A percentile compares a stretch with the other conserved stretches of the same genome.
Conservation (phyloP, 2,888 invertebrate species). For the Ganaspis brasiliensis region DNA sequence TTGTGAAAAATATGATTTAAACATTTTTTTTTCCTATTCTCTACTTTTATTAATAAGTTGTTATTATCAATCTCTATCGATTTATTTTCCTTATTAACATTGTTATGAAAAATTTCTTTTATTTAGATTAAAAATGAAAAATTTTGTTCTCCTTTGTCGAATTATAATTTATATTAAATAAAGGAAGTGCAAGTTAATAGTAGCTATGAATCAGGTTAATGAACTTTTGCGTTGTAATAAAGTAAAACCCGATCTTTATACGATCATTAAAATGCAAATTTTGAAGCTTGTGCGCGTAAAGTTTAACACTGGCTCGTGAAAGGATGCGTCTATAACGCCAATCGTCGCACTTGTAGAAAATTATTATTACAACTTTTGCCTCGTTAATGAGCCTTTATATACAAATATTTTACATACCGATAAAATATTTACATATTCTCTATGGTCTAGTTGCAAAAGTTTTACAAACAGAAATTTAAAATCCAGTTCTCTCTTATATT, state of each 20-base stretch:
- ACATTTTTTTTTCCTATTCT: no score
- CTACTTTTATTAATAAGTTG: not conserved
- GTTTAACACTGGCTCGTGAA: constrained; percentile 11
- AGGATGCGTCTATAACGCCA: constrained; percentile 24
- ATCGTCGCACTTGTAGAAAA: not conserved
- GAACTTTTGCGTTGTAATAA: constrained; percentile 23
- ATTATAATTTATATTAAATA: not conserved
- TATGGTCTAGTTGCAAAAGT: constrained; percentile 55
- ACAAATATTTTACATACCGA: not conserved
- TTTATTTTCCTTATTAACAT: no score
- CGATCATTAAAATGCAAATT: not conserved
- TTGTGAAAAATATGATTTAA: no score
- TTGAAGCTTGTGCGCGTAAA: constrained; percentile 21
- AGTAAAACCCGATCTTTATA: not conserved
- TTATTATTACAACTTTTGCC: constrained; percentile 12
- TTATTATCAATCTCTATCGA: no score
- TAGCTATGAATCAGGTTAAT: not conserved
- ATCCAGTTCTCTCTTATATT: constrained; percentile 62
- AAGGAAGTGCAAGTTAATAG: constrained; percentile 10
- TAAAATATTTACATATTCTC: not conserved
- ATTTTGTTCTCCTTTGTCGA: not conserved
- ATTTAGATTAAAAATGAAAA: not conserved
- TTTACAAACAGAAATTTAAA: constrained; percentile 57
- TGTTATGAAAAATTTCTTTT: no score
- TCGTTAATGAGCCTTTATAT: constrained; percentile 12